Evolutionary conservation across 1,140 invertebrate genomes (phyloP), one percentile per base, ranked within the genome.

Genomic region (Steinernema khuongi): DNA sequence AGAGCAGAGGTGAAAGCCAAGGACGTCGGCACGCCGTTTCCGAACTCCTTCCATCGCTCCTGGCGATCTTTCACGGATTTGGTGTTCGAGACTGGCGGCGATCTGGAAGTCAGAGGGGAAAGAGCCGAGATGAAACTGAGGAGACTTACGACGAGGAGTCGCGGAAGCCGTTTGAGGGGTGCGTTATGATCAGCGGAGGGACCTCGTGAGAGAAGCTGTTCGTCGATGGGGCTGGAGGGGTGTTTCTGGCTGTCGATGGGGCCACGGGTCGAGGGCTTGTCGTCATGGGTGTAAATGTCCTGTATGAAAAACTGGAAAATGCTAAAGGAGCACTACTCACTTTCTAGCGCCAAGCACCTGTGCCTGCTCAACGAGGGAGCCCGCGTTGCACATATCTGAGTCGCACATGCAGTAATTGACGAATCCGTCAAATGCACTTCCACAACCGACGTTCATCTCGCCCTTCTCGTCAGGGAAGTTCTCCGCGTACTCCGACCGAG

Each of bases 331-430:
- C n/a, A 11, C 36, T 41, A 60, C 50, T 22, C 22, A 60, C 50
- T 26, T 7, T 60, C 26, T 60, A 4, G 50, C 11, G 14, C 73
- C 76, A 1, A 36, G 18, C 1, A 67, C 31, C 26, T 72, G 68
- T 1, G 70, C 76, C 43, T 77, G 76, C 22, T 67, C 30, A 1
- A 76, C 32, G 1, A 77, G 70, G 0, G 60, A 50, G 2, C 36
- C 70, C 26, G 33, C 11, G 30, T 77, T 77, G 30, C 76, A 77
- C 44, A 70, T 70, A 26, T 77, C 75, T 31, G 66, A 68, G 4
- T 41, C 41, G 32, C 76, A 77, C 2, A 77, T 70, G 70, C 76
- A 77, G 43, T 69, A 77, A 33, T 77, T 77, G 44, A 77, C 71
- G 11, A 74, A 32, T 26, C 75, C 75, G 17, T 74, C 74, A 7